Evolutionary conservation across 2,113 vertebrate genomes (phyloP), one percentile per base, ranked within the genome.

Genomic region (Gavia stellata): DNA sequence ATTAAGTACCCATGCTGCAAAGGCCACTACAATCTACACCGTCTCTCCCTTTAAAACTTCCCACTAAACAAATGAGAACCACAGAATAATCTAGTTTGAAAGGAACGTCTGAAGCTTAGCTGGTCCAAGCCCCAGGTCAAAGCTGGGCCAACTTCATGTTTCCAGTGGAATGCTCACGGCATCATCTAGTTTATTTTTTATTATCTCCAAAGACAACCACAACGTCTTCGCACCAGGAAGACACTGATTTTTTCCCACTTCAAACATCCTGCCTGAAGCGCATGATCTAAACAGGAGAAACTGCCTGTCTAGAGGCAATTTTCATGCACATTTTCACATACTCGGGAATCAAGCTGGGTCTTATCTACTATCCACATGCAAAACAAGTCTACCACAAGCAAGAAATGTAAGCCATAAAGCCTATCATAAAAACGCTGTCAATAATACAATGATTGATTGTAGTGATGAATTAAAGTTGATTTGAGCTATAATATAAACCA

Each of bases 221-320:
- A 31, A 26, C 0, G 0, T 40, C 47, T 92, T 67, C 1, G 5
- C 24, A 31, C 17, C 8, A 3, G 25, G 24, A 86, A 72, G 24
- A 94, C 34, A 36, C 29, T 45, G 12, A 65, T 83, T 50, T 49
- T 45, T 45, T 81, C 58, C 62, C 33, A 61, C 52, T 71, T 68
- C 56, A 59, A 87, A 70, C 19, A 88, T 9, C 36, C 44, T 3
- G 11, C 44, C 44, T 18, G 17, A 90, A 91, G 42, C 3, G 2
- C 24, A 9, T 0, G 2, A 56, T 29, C 17, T 15, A 31, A 81
- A 75, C 7, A 33, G 6, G 9, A 84, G 14, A 65, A 86, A 67
- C 7, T 34, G 24, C 42, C 88, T 81, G 50, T 59, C 78, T 21
- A 50, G 31, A 85, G n/a, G 80, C 50, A 42, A 47, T 53, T 45